These are phyloP conservation scores for Chamaea fasciata DNA, from an alignment of 2,113 vertebrate genomes.

Conservation along the genomic window DNA sequence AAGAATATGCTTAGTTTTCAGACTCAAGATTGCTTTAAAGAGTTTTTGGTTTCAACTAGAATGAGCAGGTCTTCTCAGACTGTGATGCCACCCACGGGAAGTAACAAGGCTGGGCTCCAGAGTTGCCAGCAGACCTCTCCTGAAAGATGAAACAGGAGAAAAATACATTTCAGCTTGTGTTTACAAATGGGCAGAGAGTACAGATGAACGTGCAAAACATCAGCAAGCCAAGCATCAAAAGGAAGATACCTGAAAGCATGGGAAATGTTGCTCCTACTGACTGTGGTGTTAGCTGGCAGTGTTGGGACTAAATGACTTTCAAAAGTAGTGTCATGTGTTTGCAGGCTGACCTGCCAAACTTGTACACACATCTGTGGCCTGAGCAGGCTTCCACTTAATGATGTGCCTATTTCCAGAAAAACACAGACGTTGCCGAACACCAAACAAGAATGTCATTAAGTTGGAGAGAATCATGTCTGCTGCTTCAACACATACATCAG, in stretches of 20 bases:
- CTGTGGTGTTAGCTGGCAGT: background rate
- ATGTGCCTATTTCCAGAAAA: background rate
- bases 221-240: background rate
- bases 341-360: background rate
- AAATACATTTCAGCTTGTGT: background rate
- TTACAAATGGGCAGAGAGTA: background rate
- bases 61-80: background rate
- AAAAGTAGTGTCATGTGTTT: background rate
- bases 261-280: background rate
- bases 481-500: background rate
- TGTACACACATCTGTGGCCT: background rate
- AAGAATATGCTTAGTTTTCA: background rate
- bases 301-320: background rate
- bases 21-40: background rate
- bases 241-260: background rate
- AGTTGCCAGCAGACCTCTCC: background rate
- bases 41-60: background rate
- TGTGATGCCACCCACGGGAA: rapidly evolving
- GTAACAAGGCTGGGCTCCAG: background rate
- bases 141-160: background rate
- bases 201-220: background rate
- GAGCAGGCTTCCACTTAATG: background rate
- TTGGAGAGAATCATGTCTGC: background rate
- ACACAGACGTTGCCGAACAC: rapidly evolving
- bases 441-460: background rate